Conservation (phyloP, 2,888 invertebrate species). For the Neoaliturus tenellus region DNA sequence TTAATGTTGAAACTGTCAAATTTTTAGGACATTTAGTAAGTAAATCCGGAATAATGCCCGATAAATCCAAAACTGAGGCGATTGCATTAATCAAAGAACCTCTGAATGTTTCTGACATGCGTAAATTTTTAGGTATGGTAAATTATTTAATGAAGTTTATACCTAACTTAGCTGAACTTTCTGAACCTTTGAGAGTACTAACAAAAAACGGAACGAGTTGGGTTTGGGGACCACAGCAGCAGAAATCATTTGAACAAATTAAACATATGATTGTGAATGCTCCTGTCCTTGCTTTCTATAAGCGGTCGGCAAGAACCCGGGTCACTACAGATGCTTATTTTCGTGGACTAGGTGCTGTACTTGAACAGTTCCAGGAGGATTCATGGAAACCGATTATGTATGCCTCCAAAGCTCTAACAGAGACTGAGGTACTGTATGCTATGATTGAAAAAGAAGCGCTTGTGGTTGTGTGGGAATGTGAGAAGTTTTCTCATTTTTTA, state of each 20-base stretch:
- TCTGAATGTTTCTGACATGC: neutral
- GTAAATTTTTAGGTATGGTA: slow-evolving; percentile 1
- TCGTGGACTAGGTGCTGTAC: slow-evolving; percentile 65
- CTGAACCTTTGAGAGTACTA: slow-evolving; percentile 8
- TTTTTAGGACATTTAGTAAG: neutral
- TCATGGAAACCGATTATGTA: slow-evolving; percentile 45
- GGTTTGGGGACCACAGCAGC: slow-evolving; percentile 33
- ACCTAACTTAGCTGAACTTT: slow-evolving; percentile 2
- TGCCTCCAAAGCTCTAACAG: slow-evolving; percentile 53
- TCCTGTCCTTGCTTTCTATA: slow-evolving; percentile 27
- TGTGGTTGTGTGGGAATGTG: slow-evolving; percentile 69
- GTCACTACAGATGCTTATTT: slow-evolving; percentile 66
- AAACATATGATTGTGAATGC: slow-evolving; percentile 36
- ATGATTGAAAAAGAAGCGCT: slow-evolving; percentile 69
- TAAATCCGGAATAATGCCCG: neutral
- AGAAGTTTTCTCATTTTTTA: slow-evolving; percentile 69
- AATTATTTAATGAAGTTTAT: slow-evolving; percentile 3
- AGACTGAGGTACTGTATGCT: slow-evolving; percentile 55
- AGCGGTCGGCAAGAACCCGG: slow-evolving; percentile 55
- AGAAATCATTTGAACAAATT: slow-evolving; percentile 51
- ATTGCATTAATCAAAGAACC: neutral
- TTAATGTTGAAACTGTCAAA: neutral
- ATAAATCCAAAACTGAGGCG: neutral
- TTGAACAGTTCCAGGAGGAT: slow-evolving; percentile 65
- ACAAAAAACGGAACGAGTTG: neutral